These are phyloP conservation scores for Hiodon tergisus DNA, from an alignment of 2,113 vertebrate genomes.

Conservation along the genomic window DNA sequence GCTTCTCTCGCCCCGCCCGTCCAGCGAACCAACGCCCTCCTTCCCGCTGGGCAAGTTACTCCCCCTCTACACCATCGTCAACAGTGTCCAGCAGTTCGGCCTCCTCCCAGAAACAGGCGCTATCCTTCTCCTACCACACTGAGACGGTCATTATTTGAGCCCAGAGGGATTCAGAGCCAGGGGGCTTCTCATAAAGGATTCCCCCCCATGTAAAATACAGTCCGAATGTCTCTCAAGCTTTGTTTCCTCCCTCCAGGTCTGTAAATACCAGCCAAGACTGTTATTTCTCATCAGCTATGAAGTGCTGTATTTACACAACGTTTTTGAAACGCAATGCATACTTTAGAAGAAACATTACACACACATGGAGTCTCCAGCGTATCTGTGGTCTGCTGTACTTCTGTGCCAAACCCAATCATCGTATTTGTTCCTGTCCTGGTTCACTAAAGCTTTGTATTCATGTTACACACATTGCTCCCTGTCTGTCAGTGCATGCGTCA, in stretches of 20 bases:
- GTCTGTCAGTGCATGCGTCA: conserved; percentile 66
- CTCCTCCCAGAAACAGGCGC: conserved; percentile 50
- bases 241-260: conserved; percentile 27
- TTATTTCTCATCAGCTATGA: conserved; percentile 36
- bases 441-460: conserved; percentile 68
- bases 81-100: conserved; percentile 44
- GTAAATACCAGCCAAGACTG: conserved; percentile 47
- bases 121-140: conserved; percentile 61
- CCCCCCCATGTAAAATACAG: conserved; percentile 23
- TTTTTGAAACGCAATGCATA: conserved; percentile 43
- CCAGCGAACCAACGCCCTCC: conserved; percentile 85
- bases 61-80: conserved; percentile 62
- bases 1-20: conserved; percentile 81
- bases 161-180: background rate
- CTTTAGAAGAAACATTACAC: conserved; percentile 25
- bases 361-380: conserved; percentile 67
- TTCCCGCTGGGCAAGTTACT: conserved; percentile 83
- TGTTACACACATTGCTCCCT: conserved; percentile 64
- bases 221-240: conserved; percentile 31
- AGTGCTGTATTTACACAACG: conserved; percentile 44
- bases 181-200: conserved; percentile 25
- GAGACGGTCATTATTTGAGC: conserved; percentile 70
- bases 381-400: conserved; percentile 59
- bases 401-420: conserved; percentile 35
- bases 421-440: conserved; percentile 50